Evolutionary conservation across 2,888 invertebrate genomes (phyloP).

Genomic region (Drosophila buzzatii): DNA sequence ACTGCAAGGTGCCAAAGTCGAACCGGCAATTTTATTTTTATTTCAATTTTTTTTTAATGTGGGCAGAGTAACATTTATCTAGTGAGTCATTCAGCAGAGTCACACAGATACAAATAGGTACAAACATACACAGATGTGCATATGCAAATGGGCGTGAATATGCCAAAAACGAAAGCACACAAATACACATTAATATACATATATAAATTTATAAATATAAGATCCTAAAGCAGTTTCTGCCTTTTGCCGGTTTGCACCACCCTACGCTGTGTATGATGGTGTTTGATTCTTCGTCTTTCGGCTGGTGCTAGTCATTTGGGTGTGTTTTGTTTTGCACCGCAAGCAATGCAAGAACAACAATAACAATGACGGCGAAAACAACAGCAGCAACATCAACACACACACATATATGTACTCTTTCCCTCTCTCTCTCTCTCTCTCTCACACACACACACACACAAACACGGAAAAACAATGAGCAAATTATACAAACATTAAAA

Average conservation of each 20-base stretch:
- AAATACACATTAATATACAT: not conserved
- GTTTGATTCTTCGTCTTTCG: conserved; percentile 17
- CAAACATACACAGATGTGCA: conserved; percentile 20
- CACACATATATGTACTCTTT: not conserved
- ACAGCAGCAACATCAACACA: conserved; percentile 27
- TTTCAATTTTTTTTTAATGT: conserved; percentile 21
- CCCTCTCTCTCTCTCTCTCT: too few species aligned
- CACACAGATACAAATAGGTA: conserved; percentile 23
- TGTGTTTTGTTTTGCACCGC: conserved; percentile 64
- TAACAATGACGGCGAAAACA: conserved; percentile 37
- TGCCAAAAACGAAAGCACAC: conserved; percentile 26
- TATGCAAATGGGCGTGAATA: conserved; percentile 55
- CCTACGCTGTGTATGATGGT: conserved; percentile 21
- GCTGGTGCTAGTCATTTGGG: conserved; percentile 46
- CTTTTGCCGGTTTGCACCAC: conserved; percentile 44
- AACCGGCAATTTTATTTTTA: conserved; percentile 49
- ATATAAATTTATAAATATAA: not conserved
- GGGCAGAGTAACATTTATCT: conserved; percentile 54
- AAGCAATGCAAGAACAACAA: conserved; percentile 45
- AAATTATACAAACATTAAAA: conserved; percentile 46
- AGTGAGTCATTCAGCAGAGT: conserved; percentile 48
- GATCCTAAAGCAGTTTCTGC: conserved; percentile 9
- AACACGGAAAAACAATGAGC: conserved; percentile 49
- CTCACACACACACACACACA: conserved; percentile 4
- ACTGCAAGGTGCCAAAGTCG: conserved; percentile 60